Conservation (phyloP, 2,113 vertebrate species). For the Clarias batrachus region DNA sequence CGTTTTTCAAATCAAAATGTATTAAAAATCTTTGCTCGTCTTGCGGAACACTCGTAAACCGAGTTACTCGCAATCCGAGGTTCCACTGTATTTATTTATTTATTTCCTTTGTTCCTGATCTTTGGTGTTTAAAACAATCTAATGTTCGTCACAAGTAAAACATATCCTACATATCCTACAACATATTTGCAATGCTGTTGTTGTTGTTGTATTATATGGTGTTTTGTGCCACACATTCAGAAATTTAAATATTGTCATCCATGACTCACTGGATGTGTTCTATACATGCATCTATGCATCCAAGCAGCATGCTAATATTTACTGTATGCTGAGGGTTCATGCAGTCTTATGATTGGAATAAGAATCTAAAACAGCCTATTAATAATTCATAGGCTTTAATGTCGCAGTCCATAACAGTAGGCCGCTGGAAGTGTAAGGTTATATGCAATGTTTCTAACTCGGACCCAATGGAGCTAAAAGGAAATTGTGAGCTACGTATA, state of each 20-base stretch:
- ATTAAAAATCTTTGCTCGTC: no score
- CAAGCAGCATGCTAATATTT: neutral
- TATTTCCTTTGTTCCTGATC: no score
- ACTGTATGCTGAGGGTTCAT: neutral
- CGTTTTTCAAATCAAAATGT: no score
- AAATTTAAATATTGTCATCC: neutral
- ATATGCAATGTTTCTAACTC: neutral
- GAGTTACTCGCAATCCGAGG: no score
- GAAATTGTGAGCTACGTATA: neutral
- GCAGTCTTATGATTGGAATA: neutral
- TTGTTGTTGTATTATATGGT: neutral
- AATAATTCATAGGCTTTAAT: constrained; percentile 8
- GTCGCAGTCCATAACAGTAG: neutral
- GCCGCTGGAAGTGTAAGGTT: neutral
- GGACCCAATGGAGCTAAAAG: neutral
- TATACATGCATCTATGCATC: neutral
- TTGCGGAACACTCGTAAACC: no score
- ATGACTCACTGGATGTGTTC: neutral
- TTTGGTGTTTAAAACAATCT: neutral
- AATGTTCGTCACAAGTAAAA: neutral
- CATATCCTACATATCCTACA: neutral
- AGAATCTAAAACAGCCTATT: neutral
- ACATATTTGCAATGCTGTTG: neutral
- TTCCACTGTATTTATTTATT: neutral
- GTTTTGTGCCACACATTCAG: neutral